Base-by-base conservation (phyloP, 2,797 vertebrate genomes). In the Epinephelus coioides region DNA sequence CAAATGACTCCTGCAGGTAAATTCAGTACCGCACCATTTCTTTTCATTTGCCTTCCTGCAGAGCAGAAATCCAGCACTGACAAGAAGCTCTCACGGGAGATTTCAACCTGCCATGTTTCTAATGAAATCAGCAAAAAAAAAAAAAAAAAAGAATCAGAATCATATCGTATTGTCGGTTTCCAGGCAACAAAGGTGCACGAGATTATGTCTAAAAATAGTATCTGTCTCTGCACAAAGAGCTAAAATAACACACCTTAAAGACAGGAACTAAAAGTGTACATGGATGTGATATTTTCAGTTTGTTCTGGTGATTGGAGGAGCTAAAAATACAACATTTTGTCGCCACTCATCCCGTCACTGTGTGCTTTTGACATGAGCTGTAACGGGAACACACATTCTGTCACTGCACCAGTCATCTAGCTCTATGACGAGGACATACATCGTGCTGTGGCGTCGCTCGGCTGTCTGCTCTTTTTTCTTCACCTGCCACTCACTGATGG, bases 181-280 rank as follows among this genome's bases (percentile, higher is more conserved):
- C 86, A 92, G 89, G 93, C 94, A 94, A 94, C 92, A 79, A 89
- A 90, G 75, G 82, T 81, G 69, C 89, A 79, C 5, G 13, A 61
- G 83, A 86, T 86, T 65, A 83, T 2, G 67, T 88, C 89, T 94
- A 94, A 89, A 92, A 92, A 94, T 94, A 94, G 88, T 65, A 43
- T 2, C 59, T 2, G 65, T 77, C 66, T 63, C 67, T 75, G 86
- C 64, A 82, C 57, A n/a, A 68, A 65, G 76, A 83, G 73, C 79
- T 65, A 84, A 90, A 89, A 90, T 84, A 89, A 81, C 69, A 50
- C 82, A 66, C 34, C 72, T 82, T 73, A 62, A 81, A 85, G 73
- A 78, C 71, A 1, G 8, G 70, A 82, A 66, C 82, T 84, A 86
- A 88, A 90, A 87, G 6, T 40, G 79, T 69, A 12, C 62, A 38